Evolutionary conservation across 1,140 invertebrate genomes (phyloP).

Genomic region (Drosophila subobscura): DNA sequence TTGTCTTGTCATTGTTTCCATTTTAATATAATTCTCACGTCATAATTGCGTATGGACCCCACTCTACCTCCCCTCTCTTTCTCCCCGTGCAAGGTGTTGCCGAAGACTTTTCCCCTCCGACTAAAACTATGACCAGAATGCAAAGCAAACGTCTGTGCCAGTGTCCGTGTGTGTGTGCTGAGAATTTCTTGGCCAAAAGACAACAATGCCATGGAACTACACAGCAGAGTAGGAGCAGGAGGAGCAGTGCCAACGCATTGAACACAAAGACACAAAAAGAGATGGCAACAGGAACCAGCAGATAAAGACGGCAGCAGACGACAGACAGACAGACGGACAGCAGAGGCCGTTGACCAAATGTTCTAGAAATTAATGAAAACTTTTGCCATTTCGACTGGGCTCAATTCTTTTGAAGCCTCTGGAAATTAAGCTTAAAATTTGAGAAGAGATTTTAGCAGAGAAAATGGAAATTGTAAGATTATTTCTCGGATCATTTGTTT

Average conservation of each 20-base stretch:
- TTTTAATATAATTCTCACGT: conserved; percentile 82
- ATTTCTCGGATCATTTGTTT: too few species aligned
- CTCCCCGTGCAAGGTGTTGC: conserved; percentile 20
- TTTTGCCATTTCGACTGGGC: conserved; percentile 1
- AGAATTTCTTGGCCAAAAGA: conserved; percentile 35
- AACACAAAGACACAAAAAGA: too few species aligned
- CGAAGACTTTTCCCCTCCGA: conserved; percentile 10
- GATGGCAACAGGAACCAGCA: too few species aligned
- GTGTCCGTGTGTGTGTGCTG: conserved; percentile 5
- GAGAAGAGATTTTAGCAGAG: not conserved
- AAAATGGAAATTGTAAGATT: not conserved
- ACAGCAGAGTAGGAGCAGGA: too few species aligned
- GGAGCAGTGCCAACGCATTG: too few species aligned
- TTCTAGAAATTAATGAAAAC: conserved; percentile 21
- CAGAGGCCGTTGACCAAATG: conserved; percentile 43
- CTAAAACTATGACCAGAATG: conserved; percentile 1
- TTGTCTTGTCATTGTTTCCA: conserved; percentile 65
- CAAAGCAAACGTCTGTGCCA: not conserved
- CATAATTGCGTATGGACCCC: conserved; percentile 73
- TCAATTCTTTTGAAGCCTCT: conserved; percentile 5
- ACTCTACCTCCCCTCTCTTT: not conserved
- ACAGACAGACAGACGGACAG: not conserved
- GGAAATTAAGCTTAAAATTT: too few species aligned
- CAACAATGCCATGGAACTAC: conserved; percentile 11
- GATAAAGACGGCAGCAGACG: too few species aligned